These are phyloP conservation scores for Lagopus leucura DNA, from an alignment of 2,113 vertebrate genomes.

Conservation along the genomic window DNA sequence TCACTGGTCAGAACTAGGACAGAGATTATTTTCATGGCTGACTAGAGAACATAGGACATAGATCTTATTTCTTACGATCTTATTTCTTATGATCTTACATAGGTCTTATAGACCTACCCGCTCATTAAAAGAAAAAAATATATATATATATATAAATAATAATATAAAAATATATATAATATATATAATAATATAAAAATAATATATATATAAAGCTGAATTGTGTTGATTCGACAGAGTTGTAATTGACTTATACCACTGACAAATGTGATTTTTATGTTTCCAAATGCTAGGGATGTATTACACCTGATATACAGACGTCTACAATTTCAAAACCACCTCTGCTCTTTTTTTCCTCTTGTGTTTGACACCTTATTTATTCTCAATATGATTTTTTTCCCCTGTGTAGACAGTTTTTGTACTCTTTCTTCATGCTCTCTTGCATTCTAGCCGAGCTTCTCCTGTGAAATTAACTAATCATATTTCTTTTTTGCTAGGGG, in stretches of 20 bases:
- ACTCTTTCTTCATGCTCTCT: background rate
- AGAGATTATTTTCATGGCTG: fast-evolving
- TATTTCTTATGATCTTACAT: too few species aligned
- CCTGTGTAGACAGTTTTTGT: background rate
- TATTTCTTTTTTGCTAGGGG: constrained; percentile 47
- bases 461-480: constrained; percentile 56
- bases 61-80: background rate
- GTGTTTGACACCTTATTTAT: background rate
- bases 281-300: background rate
- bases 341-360: background rate
- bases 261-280: background rate
- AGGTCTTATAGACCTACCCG: background rate
- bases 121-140: background rate
- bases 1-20: background rate
- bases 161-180: too few species aligned
- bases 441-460: constrained; percentile 16
- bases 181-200: background rate
- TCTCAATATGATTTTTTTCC: background rate
- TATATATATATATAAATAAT: background rate
- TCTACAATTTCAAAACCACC: background rate
- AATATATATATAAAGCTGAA: background rate
- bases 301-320: background rate
- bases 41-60: fast-evolving
- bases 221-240: background rate
- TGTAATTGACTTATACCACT: background rate